phyloP scores from a whole-genome alignment of 2,113 vertebrate species.

The Microtus montanus region DNA sequence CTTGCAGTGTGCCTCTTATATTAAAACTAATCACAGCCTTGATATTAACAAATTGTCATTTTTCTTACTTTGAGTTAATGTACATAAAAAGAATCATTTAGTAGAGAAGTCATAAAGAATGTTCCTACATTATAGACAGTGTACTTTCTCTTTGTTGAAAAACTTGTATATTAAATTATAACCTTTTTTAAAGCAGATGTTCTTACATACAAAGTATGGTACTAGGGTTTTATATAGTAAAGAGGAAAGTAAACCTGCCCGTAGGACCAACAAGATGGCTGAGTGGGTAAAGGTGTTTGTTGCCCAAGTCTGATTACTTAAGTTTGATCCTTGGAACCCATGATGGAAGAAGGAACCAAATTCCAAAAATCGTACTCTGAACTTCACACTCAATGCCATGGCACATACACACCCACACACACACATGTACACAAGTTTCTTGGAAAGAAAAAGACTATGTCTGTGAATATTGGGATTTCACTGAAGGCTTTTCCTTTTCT shows the following conservation, averaged over 20 bases:
- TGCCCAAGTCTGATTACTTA: neutral
- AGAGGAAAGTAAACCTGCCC: constrained; percentile 18
- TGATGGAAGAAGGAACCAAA: neutral
- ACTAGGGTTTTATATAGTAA: neutral
- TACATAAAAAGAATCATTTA: constrained; percentile 30
- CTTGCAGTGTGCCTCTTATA: neutral
- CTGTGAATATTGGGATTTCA: neutral
- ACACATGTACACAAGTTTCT: no score
- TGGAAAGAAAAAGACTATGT: neutral
- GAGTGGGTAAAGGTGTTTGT: neutral
- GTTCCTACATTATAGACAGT: neutral
- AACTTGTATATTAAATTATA: neutral
- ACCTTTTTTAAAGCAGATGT: constrained; percentile 25
- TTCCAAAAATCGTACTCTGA: neutral
- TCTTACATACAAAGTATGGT: neutral
- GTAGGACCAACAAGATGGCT: neutral
- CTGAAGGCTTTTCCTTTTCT: constrained; percentile 56
- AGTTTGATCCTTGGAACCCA: neutral
- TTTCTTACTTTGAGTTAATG: constrained; percentile 43
- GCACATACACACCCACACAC: neutral
- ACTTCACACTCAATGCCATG: neutral
- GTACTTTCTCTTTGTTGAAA: constrained; percentile 19
- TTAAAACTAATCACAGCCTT: neutral
- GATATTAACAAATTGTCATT: constrained; percentile 9
- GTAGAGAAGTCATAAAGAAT: neutral